Evolutionary conservation across 2,888 invertebrate genomes (phyloP), one percentile per base, ranked within the genome.

Genomic region (Sarcophaga subvicina): DNA sequence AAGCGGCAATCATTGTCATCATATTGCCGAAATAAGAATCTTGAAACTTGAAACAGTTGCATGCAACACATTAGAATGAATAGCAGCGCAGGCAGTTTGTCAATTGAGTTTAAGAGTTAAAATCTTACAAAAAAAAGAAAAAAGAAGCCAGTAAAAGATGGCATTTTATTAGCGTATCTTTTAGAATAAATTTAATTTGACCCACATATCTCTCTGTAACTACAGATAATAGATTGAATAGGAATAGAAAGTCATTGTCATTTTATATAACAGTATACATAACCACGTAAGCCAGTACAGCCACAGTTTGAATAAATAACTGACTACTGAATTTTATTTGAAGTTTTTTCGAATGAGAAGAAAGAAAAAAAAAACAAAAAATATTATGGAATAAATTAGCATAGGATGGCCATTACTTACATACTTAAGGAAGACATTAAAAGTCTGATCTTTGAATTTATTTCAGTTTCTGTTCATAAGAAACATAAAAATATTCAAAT

Each of bases 331-430:
- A 37, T 8, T 37, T 37, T 37, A 37, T 10, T 37, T 37, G 37
- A 37, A 37, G 0, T 37, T 10, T 0, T 37, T 37, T 17, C 4
- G 5, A 54, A 12, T 1, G 54, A 20, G 20, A 20, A 20, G 20
- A 54, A 54, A 54, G 0, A 54, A 14, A 14, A 54, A 12, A 14
- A 54, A 54, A 54, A 54, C 22, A 1, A 22, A 22, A 22, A 1
- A 1, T 22, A 22, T 22, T 14, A 14, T 14, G 54, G 63, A 76
- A 81, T 76, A 79, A 20, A 87, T 87, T 87, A 87, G 60, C 87
- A 87, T 87, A 84, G 81, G 76, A 84, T 79, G 76, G 79, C 63
- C 79, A 84, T 84, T 84, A 87, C 67, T 87, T 87, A 84, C 75
- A 82, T 84, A 76, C 78, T 82, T 87, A 79, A 75, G 47, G 77